A percentile compares a stretch with the other conserved stretches of the same genome.
phyloP scores from a whole-genome alignment of 2,888 invertebrate species.

The Congeria kusceri region DNA sequence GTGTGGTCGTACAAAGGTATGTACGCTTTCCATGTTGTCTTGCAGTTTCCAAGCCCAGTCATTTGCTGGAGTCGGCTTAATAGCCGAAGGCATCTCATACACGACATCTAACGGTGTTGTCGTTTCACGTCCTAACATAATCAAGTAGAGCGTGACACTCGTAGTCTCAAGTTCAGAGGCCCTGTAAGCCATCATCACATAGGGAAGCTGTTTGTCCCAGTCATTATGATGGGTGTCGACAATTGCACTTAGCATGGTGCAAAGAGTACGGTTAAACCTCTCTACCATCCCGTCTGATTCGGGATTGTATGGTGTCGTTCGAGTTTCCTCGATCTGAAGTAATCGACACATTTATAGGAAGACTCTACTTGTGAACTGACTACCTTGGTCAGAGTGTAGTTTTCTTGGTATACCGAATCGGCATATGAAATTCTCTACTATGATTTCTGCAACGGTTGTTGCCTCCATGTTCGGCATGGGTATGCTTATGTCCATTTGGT shows the following conservation, averaged over 20 bases:
- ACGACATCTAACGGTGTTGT: conserved; percentile 1
- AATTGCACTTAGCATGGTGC: conserved; percentile 12
- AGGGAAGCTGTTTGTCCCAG: conserved; percentile 8
- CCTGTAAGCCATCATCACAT: conserved; percentile 5
- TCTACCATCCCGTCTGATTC: conserved; percentile 16
- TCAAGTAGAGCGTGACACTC: background rate
- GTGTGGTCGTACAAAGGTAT: background rate
- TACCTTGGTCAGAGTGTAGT: conserved; percentile 27
- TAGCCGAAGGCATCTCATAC: background rate
- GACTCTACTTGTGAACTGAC: conserved; percentile 16
- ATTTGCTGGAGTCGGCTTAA: background rate
- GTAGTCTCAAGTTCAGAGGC: background rate
- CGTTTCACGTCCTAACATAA: background rate
- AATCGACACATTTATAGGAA: conserved; percentile 22
- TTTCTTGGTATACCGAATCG: conserved; percentile 18
- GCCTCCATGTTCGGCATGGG: conserved; percentile 18
- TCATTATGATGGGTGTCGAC: conserved; percentile 3
- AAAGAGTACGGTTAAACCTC: conserved; percentile 18
- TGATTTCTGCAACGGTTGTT: background rate
- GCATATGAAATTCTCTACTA: conserved; percentile 3
- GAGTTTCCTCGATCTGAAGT: conserved; percentile 22
- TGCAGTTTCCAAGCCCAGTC: conserved; percentile 1
- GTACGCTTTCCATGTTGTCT: background rate
- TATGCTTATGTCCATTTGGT: conserved; percentile 1
- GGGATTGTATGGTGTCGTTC: conserved; percentile 6